phyloP scores from a whole-genome alignment of 1,140 invertebrate genomes.

The Neuroterus valhalla region DNA sequence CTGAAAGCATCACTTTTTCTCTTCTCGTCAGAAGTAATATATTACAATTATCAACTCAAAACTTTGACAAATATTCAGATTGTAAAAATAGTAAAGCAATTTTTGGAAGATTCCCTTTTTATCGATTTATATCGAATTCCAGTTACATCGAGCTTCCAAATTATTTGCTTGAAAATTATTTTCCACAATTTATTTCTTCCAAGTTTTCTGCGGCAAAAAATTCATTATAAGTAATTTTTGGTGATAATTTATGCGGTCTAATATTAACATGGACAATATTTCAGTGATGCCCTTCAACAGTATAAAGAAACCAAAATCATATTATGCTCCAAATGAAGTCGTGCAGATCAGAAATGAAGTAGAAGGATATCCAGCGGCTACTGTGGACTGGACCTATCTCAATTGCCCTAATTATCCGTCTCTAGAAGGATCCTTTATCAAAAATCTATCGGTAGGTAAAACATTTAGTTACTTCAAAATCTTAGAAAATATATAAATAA shows the following conservation, averaged over 20 bases:
- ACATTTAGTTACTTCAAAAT: neutral
- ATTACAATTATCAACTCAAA: neutral
- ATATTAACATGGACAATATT: constrained; percentile 37
- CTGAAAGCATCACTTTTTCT: neutral
- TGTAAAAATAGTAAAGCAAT: no score
- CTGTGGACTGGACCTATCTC: constrained; percentile 73
- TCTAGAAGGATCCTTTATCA: constrained; percentile 34
- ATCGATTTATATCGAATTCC: no score
- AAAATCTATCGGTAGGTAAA: constrained; percentile 20
- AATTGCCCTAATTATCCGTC: constrained; percentile 63
- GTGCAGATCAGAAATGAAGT: constrained; percentile 70
- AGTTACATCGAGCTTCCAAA: no score
- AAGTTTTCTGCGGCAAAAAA: no score
- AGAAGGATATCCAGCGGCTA: constrained; percentile 71
- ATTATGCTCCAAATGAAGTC: constrained; percentile 67
- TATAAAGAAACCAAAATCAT: constrained; percentile 64
- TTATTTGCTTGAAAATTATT: no score
- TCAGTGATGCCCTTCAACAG: constrained; percentile 69
- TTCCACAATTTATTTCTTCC: no score
- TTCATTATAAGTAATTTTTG: neutral
- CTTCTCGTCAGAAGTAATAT: constrained; percentile 11
- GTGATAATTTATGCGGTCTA: neutral
- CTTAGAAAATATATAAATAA: neutral
- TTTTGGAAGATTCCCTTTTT: no score
- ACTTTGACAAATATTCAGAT: no score